phyloP scores from a whole-genome alignment of 2,797 vertebrate species.

The Etheostoma perlongum region DNA sequence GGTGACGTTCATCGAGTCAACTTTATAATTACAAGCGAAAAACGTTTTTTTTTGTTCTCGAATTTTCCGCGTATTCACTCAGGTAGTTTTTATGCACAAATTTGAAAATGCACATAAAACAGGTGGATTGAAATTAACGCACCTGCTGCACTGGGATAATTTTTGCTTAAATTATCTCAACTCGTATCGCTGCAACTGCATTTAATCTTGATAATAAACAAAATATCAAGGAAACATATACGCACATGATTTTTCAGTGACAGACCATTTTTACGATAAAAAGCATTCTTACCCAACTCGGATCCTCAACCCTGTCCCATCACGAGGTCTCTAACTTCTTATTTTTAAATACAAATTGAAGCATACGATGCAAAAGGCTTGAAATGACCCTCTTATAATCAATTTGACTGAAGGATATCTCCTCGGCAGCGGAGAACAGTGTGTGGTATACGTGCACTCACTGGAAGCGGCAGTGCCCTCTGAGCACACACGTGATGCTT shows the following conservation, averaged over 20 bases:
- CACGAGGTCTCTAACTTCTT: constrained; percentile 26
- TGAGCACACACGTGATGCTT: constrained; percentile 41
- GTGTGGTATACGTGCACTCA: not conserved
- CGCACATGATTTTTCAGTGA: not conserved
- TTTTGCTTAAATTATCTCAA: not conserved
- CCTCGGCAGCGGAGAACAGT: constrained; percentile 10
- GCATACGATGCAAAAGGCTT: not conserved
- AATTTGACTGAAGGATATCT: constrained; percentile 14
- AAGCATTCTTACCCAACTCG: constrained; percentile 54
- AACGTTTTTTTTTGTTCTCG: too few species aligned
- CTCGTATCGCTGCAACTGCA: not conserved
- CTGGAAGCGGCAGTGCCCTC: constrained; percentile 11
- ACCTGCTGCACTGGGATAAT: constrained; percentile 1
- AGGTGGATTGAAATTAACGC: not conserved
- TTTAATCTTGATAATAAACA: not conserved
- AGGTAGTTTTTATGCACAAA: not conserved
- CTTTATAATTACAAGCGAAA: too few species aligned
- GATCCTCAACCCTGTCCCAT: not conserved
- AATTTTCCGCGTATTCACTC: not conserved
- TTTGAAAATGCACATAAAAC: not conserved
- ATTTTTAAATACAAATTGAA: not conserved
- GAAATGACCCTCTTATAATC: not conserved
- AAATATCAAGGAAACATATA: not conserved
- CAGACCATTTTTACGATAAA: not conserved
- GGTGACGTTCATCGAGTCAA: not conserved